Base-by-base conservation (phyloP, 2,888 invertebrate species). In the Mesorhabditis sp. region DNA sequence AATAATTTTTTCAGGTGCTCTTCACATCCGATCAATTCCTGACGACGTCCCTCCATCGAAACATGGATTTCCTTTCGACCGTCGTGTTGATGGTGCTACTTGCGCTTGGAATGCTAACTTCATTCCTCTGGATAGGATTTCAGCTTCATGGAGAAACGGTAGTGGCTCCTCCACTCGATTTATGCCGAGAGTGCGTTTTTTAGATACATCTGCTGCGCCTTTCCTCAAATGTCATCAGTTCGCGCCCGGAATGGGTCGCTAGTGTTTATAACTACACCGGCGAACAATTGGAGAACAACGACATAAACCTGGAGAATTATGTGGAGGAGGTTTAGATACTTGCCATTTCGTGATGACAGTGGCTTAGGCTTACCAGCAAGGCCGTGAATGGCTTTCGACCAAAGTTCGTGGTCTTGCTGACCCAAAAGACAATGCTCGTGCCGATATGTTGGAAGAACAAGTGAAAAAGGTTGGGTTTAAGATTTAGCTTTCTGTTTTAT, bases 361-460 rank as follows among this genome's bases (percentile, higher is more conserved):
- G 43, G 69, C 72, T 58, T 65, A 82, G 78, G 84, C 81, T 4
- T 86, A 84, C 68, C 78, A 83, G 64, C 82, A 85, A 68, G 82
- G 82, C 7, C 69, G 86, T 28, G 73, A 74, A 3, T 86, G 84
- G 85, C 70, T 86, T 28, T 80, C 83, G 6, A 67, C 78, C 2
- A 85, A 86, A 67, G 82, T 82, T 6, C 78, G 86, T 44, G 70
- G 75, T 5, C 72, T 86, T 63, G 81, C 83, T 5, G 81, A 81
- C 67, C 73, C 77, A 2, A 81, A 79, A 58, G 86, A 86, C 72
- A 66, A 76, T 7, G 74, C 73, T 44, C 72, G 85, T 50, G 86
- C 84, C 5, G 85, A 86, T 69, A 76, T 82, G 76, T 72, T 86
- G 42, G 86, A 86, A 68, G 76, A 78, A 43, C 86, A 86, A 72